Base-by-base conservation (phyloP, 2,797 vertebrate species). In the Falco novaeseelandiae region DNA sequence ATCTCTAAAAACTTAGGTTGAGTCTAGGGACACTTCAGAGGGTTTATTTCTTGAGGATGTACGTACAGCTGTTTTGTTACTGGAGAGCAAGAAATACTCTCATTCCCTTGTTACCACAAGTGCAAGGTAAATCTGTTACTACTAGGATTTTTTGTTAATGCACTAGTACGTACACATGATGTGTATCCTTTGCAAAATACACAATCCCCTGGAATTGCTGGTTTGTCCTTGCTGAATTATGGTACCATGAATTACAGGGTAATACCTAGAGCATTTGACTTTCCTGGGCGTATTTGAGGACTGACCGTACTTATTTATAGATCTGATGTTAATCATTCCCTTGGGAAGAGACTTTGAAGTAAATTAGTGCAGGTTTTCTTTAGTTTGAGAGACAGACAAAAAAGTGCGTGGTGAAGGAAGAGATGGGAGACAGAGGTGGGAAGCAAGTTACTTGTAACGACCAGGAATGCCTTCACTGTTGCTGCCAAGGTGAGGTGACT, bases 291-390 rank as follows among this genome's bases (percentile, higher is more conserved):
- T 87, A 25, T 58, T 27, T 82, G 82, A 52, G 18, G 17, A 14
- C 15, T 58, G n/a, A 3, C 1, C 0, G 0, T 58, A 21, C 54
- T 78, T 67, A 59, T 1, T 74, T 19, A 18, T 21, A 8, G 7
- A 74, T 51, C 5, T 49, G 62, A 70, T 34, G 49, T 58, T 20
- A 10, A 30, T 23, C 9, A 4, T 83, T 34, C 11, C 15, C 18
- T 49, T 55, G 32, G 18, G 32, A 87, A 61, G 48, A 87, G 29
- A 15, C 29, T 55, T 77, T 9, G 23, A 61, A 72, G 48, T 49
- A 54, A 65, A 55, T 23, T 17, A 66, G 10, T 44, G 25, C 25
- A 32, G 14, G 0, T 10, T 51, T 36, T 52, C 57, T 83, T 58
- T 11, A 29, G 44, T 72, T 26, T 55, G 21, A 67, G 30, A 51